A percentile compares a stretch with the other conserved stretches of the same genome.
phyloP scores from a whole-genome alignment of 2,888 invertebrate genomes.

The Pristionchus mayeri region DNA sequence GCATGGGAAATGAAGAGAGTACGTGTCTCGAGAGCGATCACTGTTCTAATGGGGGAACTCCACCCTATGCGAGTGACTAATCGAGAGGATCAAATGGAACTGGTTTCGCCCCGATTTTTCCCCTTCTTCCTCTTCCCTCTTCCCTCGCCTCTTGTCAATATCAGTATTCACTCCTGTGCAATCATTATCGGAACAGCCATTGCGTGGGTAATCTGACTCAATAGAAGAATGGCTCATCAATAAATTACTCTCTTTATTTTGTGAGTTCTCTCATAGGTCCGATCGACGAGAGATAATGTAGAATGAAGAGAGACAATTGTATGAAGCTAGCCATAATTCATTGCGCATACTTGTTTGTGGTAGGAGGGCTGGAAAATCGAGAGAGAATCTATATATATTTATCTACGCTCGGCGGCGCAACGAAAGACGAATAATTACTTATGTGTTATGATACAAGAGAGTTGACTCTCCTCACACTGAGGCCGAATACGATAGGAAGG shows the following conservation, averaged over 20 bases:
- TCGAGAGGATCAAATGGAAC: conserved; percentile 32
- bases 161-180: conserved; percentile 16
- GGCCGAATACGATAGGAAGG: too few species aligned
- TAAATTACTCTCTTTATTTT: background rate
- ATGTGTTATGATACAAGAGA: too few species aligned
- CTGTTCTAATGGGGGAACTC: background rate
- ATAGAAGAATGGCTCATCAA: background rate
- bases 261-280: background rate
- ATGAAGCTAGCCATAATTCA: too few species aligned
- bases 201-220: background rate
- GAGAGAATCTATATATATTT: too few species aligned
- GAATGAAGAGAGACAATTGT: too few species aligned
- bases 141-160: background rate
- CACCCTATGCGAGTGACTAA: conserved; percentile 22
- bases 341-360: too few species aligned
- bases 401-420: too few species aligned
- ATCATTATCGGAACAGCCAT: background rate
- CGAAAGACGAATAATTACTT: too few species aligned
- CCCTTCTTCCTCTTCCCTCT: conserved; percentile 23
- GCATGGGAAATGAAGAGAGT: background rate
- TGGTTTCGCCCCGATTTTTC: background rate
- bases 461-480: too few species aligned
- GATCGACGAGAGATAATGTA: background rate
- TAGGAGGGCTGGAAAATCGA: too few species aligned
- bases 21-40: background rate